Evolutionary conservation across 2,797 vertebrate species (phyloP), one percentile per base, ranked within the genome.

Genomic region (Megalops cyprinoides): DNA sequence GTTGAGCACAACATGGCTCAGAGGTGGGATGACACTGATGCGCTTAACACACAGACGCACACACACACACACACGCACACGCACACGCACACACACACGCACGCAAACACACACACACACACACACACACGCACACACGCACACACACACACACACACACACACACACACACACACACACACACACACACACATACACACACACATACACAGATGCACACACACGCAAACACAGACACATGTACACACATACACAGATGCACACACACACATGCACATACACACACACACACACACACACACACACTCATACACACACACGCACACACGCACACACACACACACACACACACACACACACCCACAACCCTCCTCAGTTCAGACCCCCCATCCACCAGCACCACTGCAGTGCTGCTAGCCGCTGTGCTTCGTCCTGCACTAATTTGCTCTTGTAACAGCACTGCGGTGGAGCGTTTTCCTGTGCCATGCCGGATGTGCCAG

Each of bases 331-430:
- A 51, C 65, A 79, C 62, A 56, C 46, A 67, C 75, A 60, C 31
- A 48, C 37, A 65, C 56, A 53, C 73, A 82, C 42, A 34, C 75
- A 67, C 81, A 74, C 39, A 28, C 71, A 65, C 9, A 5, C 14
- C 12, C 3, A 1, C 44, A 56, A 80, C 46, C 48, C n/a, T n/a
- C n/a, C n/a, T n/a, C n/a, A n/a, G n/a, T n/a, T n/a, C n/a, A n/a
- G n/a, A n/a, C n/a, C n/a, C n/a, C n/a, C 69, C 15, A 23, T 28
- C 74, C 34, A 31, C 8, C 56, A 69, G 83, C 82, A 84, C 28
- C 76, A 83, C 28, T 83, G 76, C 67, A 80, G 84, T 62, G 73
- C 60, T 78, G 80, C 60, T 42, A 60, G 76, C 79, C 84, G 58
- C 74, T 23, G 56, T 34, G 62, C 67, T 80, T 82, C 75, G 28